Base-by-base conservation (phyloP, 35 echinoderm and acorn worm genomes). In the Eucidaris tribuloides region DNA sequence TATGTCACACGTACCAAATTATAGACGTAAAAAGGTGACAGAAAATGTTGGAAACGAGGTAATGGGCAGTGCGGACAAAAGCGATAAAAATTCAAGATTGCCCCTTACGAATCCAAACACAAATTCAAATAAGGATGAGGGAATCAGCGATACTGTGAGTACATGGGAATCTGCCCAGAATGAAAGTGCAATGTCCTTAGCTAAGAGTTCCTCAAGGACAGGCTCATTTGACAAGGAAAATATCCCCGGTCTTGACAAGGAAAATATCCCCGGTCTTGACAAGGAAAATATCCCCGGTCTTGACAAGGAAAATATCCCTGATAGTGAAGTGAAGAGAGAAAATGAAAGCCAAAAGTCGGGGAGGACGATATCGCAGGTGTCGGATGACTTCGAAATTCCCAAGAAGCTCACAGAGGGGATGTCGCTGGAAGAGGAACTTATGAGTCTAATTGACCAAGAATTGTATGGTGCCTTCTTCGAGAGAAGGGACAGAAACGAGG, bases 401-500 rank as follows among this genome's bases (percentile, higher is more conserved):
- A 9, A 77, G 43, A 77, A 46, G 43, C 13, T 77, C 11, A 29
- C 7, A 14, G 24, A 58, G 14, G 44, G 27, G 7, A 45, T 56
- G 22, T 58, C 76, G 6, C 76, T 74, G 3, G 96, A 93, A 58
- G 96, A 99, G 45, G 87, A 99, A 15, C 71, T 99, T 7, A 45
- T 99, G 43, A 78, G 86, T n/a, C 55, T 99, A 49, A 99, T 99
- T 18, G 91, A 99, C 42, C 62, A 87, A 46, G 96, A 99, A 64
- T 78, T 99, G 5, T 93, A 89, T 66, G 91, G 90, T 71, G 34
- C 63, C 13, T 94, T 85, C 74, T 94, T 94, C 86, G 92, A 94
- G 29, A 40, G 60, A 17, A 81, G 71, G 45, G 89, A 74, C 46
- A 42, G 23, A 22, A 50, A 63, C 29, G 48, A 17, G n/a, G 45